phyloP scores from a whole-genome alignment of 2,797 vertebrate species.

The Tauraco hartlaubi region DNA sequence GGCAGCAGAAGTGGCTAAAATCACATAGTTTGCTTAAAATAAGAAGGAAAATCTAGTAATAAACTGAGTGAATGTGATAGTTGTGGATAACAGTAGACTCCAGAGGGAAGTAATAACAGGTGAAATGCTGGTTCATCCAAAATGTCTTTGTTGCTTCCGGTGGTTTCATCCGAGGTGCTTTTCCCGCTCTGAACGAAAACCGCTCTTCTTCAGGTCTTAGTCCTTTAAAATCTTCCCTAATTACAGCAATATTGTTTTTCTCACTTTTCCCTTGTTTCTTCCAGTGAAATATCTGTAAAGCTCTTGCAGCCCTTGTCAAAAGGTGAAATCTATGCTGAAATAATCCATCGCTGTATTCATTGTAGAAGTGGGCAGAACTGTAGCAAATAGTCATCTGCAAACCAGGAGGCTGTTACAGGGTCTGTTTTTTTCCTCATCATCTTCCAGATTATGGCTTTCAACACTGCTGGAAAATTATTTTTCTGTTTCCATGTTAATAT shows the following conservation, averaged over 20 bases:
- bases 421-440: background rate
- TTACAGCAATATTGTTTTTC: background rate
- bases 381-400: background rate
- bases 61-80: background rate
- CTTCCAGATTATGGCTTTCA: background rate
- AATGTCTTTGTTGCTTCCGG: accelerated
- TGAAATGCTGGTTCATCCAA: background rate
- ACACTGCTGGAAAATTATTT: background rate
- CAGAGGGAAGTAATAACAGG: background rate
- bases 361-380: background rate
- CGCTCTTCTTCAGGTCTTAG: background rate
- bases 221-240: background rate
- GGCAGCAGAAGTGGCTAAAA: background rate
- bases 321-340: background rate
- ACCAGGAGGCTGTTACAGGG: background rate
- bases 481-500: background rate
- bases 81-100: background rate
- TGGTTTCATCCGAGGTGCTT: background rate
- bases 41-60: background rate
- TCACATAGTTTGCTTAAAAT: background rate
- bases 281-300: background rate
- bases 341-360: background rate
- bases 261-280: background rate
- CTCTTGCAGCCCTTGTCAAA: background rate
- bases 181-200: background rate